Conservation (phyloP, 2,888 invertebrate genomes). For the Cephonodes hylas region DNA sequence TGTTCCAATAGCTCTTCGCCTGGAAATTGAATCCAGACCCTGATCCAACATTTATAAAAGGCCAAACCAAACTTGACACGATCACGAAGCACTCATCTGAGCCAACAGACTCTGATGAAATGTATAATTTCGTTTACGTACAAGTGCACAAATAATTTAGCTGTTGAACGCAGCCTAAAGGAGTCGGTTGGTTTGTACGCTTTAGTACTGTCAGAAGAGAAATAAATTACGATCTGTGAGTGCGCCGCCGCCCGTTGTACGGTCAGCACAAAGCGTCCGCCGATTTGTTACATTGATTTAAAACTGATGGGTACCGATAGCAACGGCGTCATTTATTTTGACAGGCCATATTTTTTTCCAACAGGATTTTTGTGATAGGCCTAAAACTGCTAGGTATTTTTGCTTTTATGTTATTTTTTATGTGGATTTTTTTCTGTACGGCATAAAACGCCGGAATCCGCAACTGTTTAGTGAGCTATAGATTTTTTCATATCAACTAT, state of each 20-base stretch:
- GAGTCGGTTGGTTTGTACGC: constrained; percentile 12
- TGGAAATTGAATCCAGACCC: too few species aligned
- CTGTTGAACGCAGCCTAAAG: constrained; percentile 9
- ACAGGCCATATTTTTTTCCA: background rate
- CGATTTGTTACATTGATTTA: constrained; percentile 70
- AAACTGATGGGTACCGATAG: constrained; percentile 54
- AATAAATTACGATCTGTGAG: constrained; percentile 63
- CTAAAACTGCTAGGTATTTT: background rate
- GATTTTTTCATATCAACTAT: too few species aligned
- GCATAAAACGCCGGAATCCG: too few species aligned
- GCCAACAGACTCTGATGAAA: too few species aligned
- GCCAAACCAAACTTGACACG: too few species aligned
- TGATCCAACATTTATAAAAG: too few species aligned
- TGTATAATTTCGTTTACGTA: constrained; percentile 1
- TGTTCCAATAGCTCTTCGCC: too few species aligned
- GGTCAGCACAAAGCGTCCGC: constrained; percentile 56
- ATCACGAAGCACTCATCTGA: too few species aligned
- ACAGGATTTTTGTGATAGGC: too few species aligned
- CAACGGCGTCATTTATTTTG: constrained; percentile 23
- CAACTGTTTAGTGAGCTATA: too few species aligned
- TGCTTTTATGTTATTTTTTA: too few species aligned
- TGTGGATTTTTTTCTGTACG: too few species aligned
- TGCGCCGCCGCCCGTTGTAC: constrained; percentile 48
- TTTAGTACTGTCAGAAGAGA: constrained; percentile 56
- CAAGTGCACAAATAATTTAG: background rate